These are phyloP conservation scores for Leptobrachium ailaonicum DNA, from an alignment of 2,113 vertebrate genomes.

Conservation along the genomic window DNA sequence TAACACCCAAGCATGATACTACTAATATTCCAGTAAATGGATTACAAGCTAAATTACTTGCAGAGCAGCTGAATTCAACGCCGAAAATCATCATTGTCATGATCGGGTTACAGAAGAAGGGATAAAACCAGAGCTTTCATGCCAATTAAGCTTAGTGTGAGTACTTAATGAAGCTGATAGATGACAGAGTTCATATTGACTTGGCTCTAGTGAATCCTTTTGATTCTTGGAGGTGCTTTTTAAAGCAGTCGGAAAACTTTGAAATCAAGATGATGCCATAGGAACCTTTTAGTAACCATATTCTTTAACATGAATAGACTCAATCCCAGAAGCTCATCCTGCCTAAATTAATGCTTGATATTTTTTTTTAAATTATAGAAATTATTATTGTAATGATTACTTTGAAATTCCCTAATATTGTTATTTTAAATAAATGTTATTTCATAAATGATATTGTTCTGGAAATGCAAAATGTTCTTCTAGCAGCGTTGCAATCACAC, in stretches of 20 bases:
- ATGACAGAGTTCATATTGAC: slow-evolving; percentile 3
- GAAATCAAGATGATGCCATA: neutral
- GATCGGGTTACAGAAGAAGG: neutral
- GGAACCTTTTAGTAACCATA: no score
- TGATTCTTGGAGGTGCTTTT: neutral
- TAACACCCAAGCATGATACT: neutral
- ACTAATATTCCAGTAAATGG: neutral
- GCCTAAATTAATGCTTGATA: no score
- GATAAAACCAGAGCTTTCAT: slow-evolving; percentile 3
- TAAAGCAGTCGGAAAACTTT: neutral
- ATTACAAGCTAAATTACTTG: neutral
- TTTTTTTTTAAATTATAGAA: no score
- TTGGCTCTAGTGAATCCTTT: neutral
- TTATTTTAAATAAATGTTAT: no score
- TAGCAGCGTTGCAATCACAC: no score
- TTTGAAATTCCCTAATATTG: no score
- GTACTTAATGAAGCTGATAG: slow-evolving; percentile 1
- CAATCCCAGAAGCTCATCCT: no score
- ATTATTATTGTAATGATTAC: no score
- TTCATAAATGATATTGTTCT: no score
- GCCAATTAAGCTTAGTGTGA: slow-evolving; percentile 3
- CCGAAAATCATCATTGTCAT: neutral
- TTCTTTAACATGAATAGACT: no score
- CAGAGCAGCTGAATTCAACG: neutral
- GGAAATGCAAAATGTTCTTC: no score